Conservation (phyloP, 2,113 vertebrate species). For the Callipepla squamata region DNA sequence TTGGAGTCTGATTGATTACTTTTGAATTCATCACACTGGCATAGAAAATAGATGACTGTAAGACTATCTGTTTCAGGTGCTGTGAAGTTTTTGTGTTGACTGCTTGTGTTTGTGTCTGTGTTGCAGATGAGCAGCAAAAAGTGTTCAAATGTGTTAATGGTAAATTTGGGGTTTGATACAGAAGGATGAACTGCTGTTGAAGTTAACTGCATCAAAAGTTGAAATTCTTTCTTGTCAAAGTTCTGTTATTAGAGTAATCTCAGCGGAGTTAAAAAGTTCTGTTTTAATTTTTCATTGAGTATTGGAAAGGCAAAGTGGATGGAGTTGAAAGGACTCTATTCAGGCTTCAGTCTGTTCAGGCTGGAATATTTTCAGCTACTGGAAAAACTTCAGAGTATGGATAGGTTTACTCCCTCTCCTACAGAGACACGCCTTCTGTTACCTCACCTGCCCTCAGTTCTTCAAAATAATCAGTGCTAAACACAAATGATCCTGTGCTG, state of each 20-base stretch:
- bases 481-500: neutral
- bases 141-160: neutral
- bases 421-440: neutral
- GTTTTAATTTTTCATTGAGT: constrained; percentile 13
- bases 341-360: neutral
- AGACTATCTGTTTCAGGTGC: neutral
- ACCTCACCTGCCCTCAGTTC: neutral
- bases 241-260: neutral
- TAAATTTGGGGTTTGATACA: neutral
- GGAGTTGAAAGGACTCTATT: constrained; percentile 22
- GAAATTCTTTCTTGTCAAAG: neutral
- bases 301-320: neutral
- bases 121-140: neutral
- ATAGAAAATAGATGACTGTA: neutral
- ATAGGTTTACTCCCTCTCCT: neutral
- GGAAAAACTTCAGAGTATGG: constrained; percentile 12
- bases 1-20: neutral
- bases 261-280: neutral
- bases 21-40: neutral
- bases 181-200: neutral
- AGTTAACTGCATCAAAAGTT: neutral
- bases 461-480: neutral
- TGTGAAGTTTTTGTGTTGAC: neutral
- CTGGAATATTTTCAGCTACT: constrained; percentile 17
- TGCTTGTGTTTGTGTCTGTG: neutral